phyloP scores from a whole-genome alignment of 2,113 vertebrate species.

The Lathamus discolor region DNA sequence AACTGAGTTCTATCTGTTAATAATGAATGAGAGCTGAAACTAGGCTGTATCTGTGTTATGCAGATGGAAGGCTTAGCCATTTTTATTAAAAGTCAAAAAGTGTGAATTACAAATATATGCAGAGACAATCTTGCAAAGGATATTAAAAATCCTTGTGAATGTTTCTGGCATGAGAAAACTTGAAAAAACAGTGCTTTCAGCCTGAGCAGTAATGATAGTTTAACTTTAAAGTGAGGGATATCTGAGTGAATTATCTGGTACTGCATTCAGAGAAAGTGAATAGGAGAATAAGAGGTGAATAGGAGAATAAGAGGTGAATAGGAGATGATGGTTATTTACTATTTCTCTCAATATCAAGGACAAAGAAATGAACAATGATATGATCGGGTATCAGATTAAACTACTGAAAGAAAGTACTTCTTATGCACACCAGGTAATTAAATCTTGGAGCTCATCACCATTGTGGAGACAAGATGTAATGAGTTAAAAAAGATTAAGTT shows the following conservation, averaged over 20 bases:
- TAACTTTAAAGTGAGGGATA: not conserved
- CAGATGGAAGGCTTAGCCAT: constrained; percentile 38
- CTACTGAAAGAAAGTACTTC: not conserved
- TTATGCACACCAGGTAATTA: constrained; percentile 23
- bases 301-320: not conserved
- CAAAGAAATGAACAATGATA: not conserved
- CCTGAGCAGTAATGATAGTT: not conserved
- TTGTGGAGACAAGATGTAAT: not conserved
- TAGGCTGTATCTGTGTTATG: constrained; percentile 11
- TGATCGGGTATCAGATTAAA: not conserved
- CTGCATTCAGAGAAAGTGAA: not conserved
- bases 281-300: not conserved
- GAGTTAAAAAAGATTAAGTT: not conserved
- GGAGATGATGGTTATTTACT: constrained; percentile 12
- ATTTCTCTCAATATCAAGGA: constrained; percentile 13
- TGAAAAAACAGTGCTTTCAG: not conserved
- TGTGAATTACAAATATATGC: constrained; percentile 46
- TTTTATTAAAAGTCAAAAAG: constrained; percentile 59
- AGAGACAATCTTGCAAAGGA: constrained; percentile 44
- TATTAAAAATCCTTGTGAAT: constrained; percentile 60
- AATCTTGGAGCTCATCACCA: not conserved
- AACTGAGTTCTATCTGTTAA: not conserved
- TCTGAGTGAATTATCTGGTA: constrained; percentile 27
- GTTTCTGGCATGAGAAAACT: constrained; percentile 13
- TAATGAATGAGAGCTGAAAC: constrained; percentile 31